These are phyloP conservation scores for Eubasilissa regina DNA, from an alignment of 1,140 invertebrate species.

Conservation along the genomic window DNA sequence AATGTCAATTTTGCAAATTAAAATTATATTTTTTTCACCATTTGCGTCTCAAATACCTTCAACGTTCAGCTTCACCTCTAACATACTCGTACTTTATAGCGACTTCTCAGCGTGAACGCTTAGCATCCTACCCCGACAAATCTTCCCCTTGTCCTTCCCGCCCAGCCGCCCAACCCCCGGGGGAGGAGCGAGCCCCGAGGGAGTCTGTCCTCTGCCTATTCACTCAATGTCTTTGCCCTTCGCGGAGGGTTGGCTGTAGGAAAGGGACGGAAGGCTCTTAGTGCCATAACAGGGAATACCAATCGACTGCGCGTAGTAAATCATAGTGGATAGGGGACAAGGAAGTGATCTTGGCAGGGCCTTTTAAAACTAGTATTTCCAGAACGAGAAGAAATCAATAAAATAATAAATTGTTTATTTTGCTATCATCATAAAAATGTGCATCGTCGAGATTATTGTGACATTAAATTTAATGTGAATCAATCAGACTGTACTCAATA, in stretches of 20 bases:
- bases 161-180: not conserved
- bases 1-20: too few species aligned
- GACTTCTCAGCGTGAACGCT: conserved; percentile 42
- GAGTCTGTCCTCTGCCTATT: conserved; percentile 61
- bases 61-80: not conserved
- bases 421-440: too few species aligned
- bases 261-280: conserved; percentile 48
- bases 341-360: conserved; percentile 6
- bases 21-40: too few species aligned
- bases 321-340: conserved; percentile 17
- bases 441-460: too few species aligned
- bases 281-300: conserved; percentile 52
- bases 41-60: not conserved
- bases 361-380: not conserved
- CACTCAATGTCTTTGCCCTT: conserved; percentile 61
- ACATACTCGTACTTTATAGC: not conserved
- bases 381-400: too few species aligned
- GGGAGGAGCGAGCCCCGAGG: conserved; percentile 47
- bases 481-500: too few species aligned
- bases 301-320: conserved; percentile 41
- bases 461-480: too few species aligned
- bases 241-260: conserved; percentile 34
- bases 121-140: conserved; percentile 58
- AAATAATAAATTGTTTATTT: too few species aligned
- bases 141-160: conserved; percentile 45